These are phyloP conservation scores for Eulithis prunata DNA, from an alignment of 2,888 invertebrate genomes.

Conservation along the genomic window DNA sequence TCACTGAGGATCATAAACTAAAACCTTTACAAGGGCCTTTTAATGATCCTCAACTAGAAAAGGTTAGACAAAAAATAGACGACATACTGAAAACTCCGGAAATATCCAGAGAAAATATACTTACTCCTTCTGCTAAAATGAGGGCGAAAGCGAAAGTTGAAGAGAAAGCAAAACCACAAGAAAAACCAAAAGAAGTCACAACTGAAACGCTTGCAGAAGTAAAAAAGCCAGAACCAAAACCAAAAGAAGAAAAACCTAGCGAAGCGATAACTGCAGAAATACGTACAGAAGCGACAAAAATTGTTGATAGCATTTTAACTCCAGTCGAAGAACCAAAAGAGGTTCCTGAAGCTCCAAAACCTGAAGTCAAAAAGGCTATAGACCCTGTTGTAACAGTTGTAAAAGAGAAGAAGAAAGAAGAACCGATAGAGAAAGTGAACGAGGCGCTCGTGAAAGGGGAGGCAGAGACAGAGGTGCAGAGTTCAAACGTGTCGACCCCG, in stretches of 20 bases:
- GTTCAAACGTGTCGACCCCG: slow-evolving; percentile 81
- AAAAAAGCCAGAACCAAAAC: slow-evolving; percentile 62
- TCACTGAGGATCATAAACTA: slow-evolving; percentile 70
- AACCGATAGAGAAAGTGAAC: slow-evolving; percentile 63
- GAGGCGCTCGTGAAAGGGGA: slow-evolving; percentile 83
- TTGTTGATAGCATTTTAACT: slow-evolving; percentile 77
- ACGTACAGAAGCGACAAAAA: slow-evolving; percentile 71
- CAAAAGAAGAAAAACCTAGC: slow-evolving; percentile 48
- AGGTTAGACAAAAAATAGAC: slow-evolving; percentile 78
- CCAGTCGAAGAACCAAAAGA: slow-evolving; percentile 74
- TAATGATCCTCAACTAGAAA: slow-evolving; percentile 78
- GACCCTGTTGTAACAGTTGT: slow-evolving; percentile 76
- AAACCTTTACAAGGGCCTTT: slow-evolving; percentile 75
- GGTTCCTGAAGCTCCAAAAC: slow-evolving; percentile 43
- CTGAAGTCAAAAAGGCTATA: slow-evolving; percentile 59
- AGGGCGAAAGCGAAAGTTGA: slow-evolving; percentile 47
- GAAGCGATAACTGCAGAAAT: slow-evolving; percentile 56
- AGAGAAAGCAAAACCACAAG: slow-evolving; percentile 61
- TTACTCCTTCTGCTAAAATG: slow-evolving; percentile 58
- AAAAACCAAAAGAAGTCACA: slow-evolving; percentile 59
- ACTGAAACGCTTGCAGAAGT: slow-evolving; percentile 57
- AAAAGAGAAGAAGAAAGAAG: slow-evolving; percentile 70
- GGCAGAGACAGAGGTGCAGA: slow-evolving; percentile 85
- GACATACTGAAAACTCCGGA: slow-evolving; percentile 78
- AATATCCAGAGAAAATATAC: slow-evolving; percentile 76